Evolutionary conservation across 1,140 invertebrate species (phyloP).

Genomic region (Diabrotica undecimpunctata): DNA sequence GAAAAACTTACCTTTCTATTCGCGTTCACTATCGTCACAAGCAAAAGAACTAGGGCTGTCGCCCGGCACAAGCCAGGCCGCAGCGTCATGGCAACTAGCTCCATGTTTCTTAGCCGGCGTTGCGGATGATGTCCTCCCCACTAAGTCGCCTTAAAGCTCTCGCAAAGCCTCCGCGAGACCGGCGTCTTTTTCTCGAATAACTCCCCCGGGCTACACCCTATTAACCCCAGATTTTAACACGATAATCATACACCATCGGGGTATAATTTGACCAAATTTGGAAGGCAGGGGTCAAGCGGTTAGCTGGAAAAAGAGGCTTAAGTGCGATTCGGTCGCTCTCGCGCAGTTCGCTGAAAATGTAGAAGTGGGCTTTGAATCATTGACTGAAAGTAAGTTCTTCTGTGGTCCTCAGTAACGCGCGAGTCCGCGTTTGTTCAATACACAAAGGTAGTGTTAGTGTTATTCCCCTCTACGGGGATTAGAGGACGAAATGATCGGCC

Average conservation of each 20-base stretch:
- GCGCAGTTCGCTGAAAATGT: constrained; percentile 34
- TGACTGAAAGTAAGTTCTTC: constrained; percentile 37
- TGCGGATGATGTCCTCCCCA: constrained; percentile 35
- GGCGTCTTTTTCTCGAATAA: constrained; percentile 20
- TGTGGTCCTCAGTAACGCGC: constrained; percentile 45
- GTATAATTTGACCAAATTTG: constrained; percentile 21
- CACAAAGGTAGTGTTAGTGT: constrained; percentile 38
- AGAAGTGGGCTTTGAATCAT: constrained; percentile 34
- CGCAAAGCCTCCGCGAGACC: constrained; percentile 11
- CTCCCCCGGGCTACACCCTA: constrained; percentile 11
- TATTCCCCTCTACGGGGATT: constrained; percentile 34
- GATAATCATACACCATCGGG: neutral
- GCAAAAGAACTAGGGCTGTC: constrained; percentile 40
- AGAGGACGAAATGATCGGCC: constrained; percentile 42
- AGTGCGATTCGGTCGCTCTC: constrained; percentile 24
- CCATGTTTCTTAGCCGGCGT: constrained; percentile 41
- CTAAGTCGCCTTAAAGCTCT: constrained; percentile 31
- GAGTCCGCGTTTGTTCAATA: constrained; percentile 41
- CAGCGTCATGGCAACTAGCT: constrained; percentile 47
- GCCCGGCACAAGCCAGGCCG: constrained; percentile 45
- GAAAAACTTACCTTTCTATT: constrained; percentile 41
- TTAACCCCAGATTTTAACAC: constrained; percentile 7
- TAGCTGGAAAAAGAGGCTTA: constrained; percentile 20
- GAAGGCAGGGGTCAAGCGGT: constrained; percentile 16
- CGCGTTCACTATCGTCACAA: constrained; percentile 38